Evolutionary conservation across 2,888 invertebrate species (phyloP).

Genomic region (Parnassius orleans): DNA sequence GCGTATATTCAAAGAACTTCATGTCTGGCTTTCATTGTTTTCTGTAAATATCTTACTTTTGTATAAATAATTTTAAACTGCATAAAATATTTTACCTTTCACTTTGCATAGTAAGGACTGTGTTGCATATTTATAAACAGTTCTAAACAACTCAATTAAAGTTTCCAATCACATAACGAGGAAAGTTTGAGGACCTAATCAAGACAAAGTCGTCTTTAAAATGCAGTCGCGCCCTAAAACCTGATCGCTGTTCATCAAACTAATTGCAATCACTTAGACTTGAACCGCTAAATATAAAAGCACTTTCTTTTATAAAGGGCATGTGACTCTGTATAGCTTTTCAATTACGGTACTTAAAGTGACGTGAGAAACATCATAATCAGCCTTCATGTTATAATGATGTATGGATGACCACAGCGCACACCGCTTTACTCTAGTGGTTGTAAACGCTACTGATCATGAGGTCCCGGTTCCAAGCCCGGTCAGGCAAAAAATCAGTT

Average conservation of each 20-base stretch:
- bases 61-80: too few relatives aligned
- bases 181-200: constrained; percentile 13
- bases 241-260: constrained; percentile 7
- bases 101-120: too few relatives aligned
- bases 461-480: too few relatives aligned
- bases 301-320: constrained; percentile 6
- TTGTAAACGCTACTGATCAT: too few relatives aligned
- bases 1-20: too few relatives aligned
- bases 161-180: constrained; percentile 6
- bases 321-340: constrained; percentile 1
- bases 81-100: too few relatives aligned
- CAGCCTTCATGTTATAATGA: not conserved
- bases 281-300: not conserved
- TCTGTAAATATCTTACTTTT: too few relatives aligned
- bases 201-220: constrained; percentile 8
- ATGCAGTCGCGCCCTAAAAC: constrained; percentile 13
- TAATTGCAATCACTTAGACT: constrained; percentile 12
- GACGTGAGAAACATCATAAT: not conserved
- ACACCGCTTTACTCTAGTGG: too few relatives aligned
- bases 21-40: too few relatives aligned
- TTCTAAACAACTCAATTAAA: not conserved
- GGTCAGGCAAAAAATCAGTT: too few relatives aligned
- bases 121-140: not conserved
- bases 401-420: too few relatives aligned
- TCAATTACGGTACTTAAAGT: constrained; percentile 13